phyloP scores from a whole-genome alignment of 2,888 invertebrate species.

The Anodontia alba region DNA sequence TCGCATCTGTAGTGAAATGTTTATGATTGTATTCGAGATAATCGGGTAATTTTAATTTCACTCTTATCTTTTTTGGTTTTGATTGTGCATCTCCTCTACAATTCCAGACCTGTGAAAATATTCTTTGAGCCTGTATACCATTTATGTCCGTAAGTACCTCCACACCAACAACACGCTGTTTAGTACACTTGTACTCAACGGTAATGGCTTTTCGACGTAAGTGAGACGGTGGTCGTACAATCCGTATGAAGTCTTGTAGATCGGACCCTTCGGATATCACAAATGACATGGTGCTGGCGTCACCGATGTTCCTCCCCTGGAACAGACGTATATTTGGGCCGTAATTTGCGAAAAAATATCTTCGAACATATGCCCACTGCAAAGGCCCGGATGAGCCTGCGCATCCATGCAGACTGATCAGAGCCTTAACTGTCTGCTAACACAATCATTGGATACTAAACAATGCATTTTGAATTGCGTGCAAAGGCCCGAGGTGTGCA shows the following conservation, averaged over 20 bases:
- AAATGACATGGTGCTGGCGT: slow-evolving; percentile 51
- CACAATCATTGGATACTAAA: too few relatives aligned
- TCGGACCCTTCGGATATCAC: slow-evolving; percentile 34
- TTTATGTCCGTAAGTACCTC: slow-evolving; percentile 56
- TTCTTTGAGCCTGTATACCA: slow-evolving; percentile 30
- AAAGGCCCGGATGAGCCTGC: too few relatives aligned
- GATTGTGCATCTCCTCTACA: slow-evolving; percentile 40
- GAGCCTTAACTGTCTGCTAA: too few relatives aligned
- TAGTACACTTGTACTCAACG: slow-evolving; percentile 64
- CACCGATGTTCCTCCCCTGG: neutral
- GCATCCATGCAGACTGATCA: neutral
- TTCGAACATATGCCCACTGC: too few relatives aligned
- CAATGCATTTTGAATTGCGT: too few relatives aligned
- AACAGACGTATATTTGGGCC: neutral
- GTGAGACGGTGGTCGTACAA: slow-evolving; percentile 58
- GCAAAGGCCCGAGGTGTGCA: too few relatives aligned
- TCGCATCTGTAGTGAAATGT: slow-evolving; percentile 60
- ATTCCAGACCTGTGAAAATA: slow-evolving; percentile 65
- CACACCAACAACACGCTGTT: slow-evolving; percentile 61
- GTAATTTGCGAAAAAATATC: too few relatives aligned
- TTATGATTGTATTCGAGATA: slow-evolving; percentile 69
- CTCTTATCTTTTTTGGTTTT: slow-evolving; percentile 30
- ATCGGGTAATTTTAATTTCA: slow-evolving; percentile 60
- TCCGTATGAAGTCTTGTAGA: slow-evolving; percentile 64
- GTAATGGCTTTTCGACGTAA: slow-evolving; percentile 45